Evolutionary conservation across 2,113 vertebrate species (phyloP).

Genomic region (Ammospiza caudacuta): DNA sequence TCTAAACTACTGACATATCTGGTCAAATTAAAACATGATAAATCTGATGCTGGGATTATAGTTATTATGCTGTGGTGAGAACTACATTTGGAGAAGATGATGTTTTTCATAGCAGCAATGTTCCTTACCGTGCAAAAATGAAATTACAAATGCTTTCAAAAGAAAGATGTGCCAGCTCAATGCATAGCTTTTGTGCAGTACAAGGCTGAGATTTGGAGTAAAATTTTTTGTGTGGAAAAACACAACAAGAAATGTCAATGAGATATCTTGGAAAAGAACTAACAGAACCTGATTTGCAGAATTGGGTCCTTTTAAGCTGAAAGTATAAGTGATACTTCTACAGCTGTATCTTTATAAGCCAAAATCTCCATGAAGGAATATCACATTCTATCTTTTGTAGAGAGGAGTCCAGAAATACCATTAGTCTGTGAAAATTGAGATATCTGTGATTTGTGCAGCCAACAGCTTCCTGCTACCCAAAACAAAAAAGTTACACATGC

Average conservation of each 20-base stretch:
- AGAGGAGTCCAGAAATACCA: neutral
- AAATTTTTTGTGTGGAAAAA: neutral
- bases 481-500: neutral
- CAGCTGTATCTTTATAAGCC: neutral
- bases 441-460: neutral
- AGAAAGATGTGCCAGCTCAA: neutral
- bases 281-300: neutral
- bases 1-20: neutral
- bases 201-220: neutral
- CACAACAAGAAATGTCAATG: neutral
- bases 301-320: neutral
- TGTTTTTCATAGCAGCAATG: neutral
- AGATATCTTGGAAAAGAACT: neutral
- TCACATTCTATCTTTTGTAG: neutral
- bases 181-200: neutral
- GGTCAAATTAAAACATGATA: neutral
- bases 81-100: neutral
- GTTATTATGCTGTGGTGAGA: neutral
- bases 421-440: neutral
- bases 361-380: neutral
- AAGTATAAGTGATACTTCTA: neutral
- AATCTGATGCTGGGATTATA: neutral
- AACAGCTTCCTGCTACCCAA: neutral
- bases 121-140: neutral
- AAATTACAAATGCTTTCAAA: neutral